A percentile compares a stretch with the other conserved stretches of the same genome.
phyloP scores from a whole-genome alignment of 2,888 invertebrate genomes.

The Cremastobaeus sp. region DNA sequence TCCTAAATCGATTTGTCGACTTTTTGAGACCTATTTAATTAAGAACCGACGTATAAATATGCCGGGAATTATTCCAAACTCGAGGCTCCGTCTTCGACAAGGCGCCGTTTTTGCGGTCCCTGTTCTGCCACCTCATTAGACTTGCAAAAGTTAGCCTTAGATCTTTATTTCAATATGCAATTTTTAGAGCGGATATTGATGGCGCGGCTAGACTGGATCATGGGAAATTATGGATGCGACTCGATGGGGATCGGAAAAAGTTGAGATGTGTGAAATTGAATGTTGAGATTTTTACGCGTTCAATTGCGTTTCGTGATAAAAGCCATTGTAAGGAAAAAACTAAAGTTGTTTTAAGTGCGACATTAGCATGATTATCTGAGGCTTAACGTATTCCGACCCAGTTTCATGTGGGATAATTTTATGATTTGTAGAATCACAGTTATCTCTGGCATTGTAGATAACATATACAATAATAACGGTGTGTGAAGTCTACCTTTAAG shows the following conservation, averaged over 20 bases:
- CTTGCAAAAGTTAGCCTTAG: neutral
- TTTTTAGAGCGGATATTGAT: neutral
- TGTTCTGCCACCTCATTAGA: conserved; percentile 12
- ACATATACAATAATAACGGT: neutral
- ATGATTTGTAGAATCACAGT: conserved; percentile 16
- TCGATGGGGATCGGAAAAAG: no score
- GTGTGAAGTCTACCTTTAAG: neutral
- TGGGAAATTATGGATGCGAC: no score
- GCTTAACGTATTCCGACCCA: conserved; percentile 15
- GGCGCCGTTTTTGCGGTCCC: conserved; percentile 6
- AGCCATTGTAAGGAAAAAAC: neutral
- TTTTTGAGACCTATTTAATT: conserved; percentile 40
- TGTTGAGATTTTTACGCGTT: no score
- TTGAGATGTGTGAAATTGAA: no score
- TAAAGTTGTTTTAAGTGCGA: neutral
- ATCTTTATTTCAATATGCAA: neutral
- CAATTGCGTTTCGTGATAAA: neutral
- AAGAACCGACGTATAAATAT: conserved; percentile 29
- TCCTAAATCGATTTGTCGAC: conserved; percentile 51
- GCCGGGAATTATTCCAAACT: conserved; percentile 25
- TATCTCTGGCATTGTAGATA: conserved; percentile 15
- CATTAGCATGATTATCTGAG: conserved; percentile 22
- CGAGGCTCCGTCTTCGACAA: conserved; percentile 14
- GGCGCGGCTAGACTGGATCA: no score
- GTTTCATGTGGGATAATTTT: conserved; percentile 21